Evolutionary conservation across 2,113 vertebrate genomes (phyloP).

Genomic region (Rhinopomastus cyanomelas): DNA sequence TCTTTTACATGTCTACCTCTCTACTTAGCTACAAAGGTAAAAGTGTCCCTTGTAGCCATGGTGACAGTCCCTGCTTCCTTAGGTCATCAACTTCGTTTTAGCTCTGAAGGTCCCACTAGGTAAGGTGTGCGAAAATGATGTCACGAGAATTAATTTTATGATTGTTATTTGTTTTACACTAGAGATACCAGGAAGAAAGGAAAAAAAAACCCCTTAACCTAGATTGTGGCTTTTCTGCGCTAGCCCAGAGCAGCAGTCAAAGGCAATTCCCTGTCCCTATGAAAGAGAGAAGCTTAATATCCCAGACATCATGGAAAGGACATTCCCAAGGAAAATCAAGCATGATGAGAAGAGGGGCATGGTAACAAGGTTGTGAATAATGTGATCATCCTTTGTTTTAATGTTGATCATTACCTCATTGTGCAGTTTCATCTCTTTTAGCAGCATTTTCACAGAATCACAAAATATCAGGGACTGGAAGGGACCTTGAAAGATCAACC

Average conservation of each 20-base stretch:
- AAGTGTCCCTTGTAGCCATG: neutral
- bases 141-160: neutral
- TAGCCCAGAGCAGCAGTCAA: neutral
- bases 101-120: neutral
- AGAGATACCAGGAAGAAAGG: neutral
- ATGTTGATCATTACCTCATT: neutral
- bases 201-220: neutral
- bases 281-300: neutral
- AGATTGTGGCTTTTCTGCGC: neutral
- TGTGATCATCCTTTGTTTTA: fast-evolving
- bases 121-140: neutral
- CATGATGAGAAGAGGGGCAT: neutral
- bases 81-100: neutral
- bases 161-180: neutral
- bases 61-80: neutral
- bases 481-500: no score
- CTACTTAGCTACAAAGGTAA: neutral
- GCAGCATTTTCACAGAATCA: no score
- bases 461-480: no score
- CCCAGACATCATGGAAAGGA: neutral
- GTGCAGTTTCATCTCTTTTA: neutral
- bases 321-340: neutral
- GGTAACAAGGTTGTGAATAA: neutral
- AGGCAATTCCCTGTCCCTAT: neutral
- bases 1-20: neutral